Percentiles rank a stretch among this genome's conserved stretches.
Conservation (phyloP, 2,888 invertebrate species). For the Lycocerus yunnanus region DNA sequence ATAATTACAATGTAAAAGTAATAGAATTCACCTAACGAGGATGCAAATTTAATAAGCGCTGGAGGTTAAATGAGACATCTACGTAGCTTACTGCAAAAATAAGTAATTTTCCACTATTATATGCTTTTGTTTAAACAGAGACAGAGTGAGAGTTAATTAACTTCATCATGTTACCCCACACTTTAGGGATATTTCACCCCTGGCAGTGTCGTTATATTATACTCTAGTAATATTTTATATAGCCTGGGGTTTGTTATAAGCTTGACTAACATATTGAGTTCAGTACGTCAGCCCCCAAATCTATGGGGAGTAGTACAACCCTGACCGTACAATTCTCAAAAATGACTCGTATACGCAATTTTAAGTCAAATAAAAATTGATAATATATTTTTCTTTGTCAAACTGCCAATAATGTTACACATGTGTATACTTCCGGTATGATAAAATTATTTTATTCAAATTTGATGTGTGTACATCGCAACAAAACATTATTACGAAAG, state of each 20-base stretch:
- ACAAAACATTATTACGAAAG: background rate
- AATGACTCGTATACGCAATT: constrained; percentile 24
- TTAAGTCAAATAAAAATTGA: background rate
- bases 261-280: constrained; percentile 42
- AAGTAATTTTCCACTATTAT: constrained; percentile 46
- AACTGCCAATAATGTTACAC: background rate
- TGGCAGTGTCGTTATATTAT: constrained; percentile 46
- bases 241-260: constrained; percentile 40
- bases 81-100: constrained; percentile 38
- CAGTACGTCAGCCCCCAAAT: constrained; percentile 33
- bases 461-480: background rate
- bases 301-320: constrained; percentile 30
- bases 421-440: background rate
- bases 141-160: constrained; percentile 48
- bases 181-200: constrained; percentile 42
- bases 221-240: constrained; percentile 47
- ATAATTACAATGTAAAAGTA: background rate
- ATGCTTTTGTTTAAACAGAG: constrained; percentile 48
- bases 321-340: constrained; percentile 25
- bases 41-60: background rate
- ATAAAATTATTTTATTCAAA: constrained; percentile 3
- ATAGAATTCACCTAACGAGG: background rate
- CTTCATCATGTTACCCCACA: constrained; percentile 45
- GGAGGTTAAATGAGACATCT: background rate
- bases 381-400: background rate